phyloP scores from a whole-genome alignment of 2,113 vertebrate genomes.

The Oryzias curvinotus region DNA sequence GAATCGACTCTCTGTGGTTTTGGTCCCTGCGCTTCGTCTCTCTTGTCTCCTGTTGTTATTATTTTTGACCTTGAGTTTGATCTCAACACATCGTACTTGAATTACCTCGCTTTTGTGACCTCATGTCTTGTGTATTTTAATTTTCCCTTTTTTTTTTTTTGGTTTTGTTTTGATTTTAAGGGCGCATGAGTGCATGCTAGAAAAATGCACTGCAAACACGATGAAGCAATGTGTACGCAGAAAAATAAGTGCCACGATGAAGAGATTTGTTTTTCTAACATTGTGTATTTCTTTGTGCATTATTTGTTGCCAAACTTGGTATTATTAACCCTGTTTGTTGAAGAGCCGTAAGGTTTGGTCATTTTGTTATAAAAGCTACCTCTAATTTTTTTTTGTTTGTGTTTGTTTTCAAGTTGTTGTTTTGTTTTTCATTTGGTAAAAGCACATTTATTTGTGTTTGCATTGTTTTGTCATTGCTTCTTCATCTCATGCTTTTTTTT shows the following conservation, averaged over 20 bases:
- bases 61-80: conserved; percentile 70
- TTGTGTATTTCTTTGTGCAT: conserved; percentile 71
- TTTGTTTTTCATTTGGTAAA: conserved; percentile 46
- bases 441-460: conserved; percentile 65
- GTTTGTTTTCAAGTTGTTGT: conserved; percentile 3
- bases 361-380: conserved; percentile 92
- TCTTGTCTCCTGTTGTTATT: conserved; percentile 70
- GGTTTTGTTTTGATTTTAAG: conserved; percentile 4
- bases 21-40: conserved; percentile 66
- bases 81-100: conserved; percentile 97
- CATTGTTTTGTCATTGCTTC: conserved; percentile 75
- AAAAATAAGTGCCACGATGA: conserved; percentile 73
- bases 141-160: conserved; percentile 47
- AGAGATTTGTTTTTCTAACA: conserved; percentile 68
- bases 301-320: conserved; percentile 87
- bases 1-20: conserved; percentile 69
- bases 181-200: conserved; percentile 26
- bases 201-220: conserved; percentile 56
- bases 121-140: conserved; percentile 81
- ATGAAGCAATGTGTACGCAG: conserved; percentile 52
- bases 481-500: conserved; percentile 82
- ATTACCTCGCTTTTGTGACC: conserved; percentile 96
- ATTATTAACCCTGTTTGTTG: conserved; percentile 74
- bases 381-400: conserved; percentile 82
- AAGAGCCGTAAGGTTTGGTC: conserved; percentile 75